Conservation (phyloP, 2,888 invertebrate species). For the Nemotelus nigrinus region DNA sequence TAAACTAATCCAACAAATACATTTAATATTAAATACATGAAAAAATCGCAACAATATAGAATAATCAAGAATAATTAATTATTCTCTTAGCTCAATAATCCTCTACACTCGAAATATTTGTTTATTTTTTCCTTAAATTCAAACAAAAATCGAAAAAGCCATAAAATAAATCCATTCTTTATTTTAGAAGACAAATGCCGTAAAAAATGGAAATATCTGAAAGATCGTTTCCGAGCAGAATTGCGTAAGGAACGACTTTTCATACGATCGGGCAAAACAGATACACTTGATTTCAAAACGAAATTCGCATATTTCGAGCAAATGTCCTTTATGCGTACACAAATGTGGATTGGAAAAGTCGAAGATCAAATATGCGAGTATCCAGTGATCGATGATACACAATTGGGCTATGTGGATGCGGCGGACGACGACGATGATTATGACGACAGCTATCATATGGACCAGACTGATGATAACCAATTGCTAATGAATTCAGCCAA, state of each 20-base stretch:
- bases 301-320: constrained; percentile 19
- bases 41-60: too few relatives aligned
- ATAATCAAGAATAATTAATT: too few relatives aligned
- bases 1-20: too few relatives aligned
- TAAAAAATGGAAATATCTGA: constrained; percentile 41
- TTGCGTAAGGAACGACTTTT: constrained; percentile 31
- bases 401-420: not conserved
- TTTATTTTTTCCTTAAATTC: too few relatives aligned
- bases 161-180: not conserved
- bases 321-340: constrained; percentile 39
- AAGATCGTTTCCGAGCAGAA: constrained; percentile 37
- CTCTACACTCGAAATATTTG: too few relatives aligned
- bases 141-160: not conserved
- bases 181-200: constrained; percentile 32
- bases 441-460: constrained; percentile 1
- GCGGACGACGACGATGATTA: not conserved
- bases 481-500: not conserved
- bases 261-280: constrained; percentile 7
- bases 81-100: too few relatives aligned
- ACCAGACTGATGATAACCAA: constrained; percentile 6
- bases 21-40: too few relatives aligned
- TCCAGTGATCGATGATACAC: not conserved
- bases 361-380: constrained; percentile 33
- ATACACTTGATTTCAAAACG: constrained; percentile 30
- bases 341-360: constrained; percentile 39